Percentiles rank a stretch among this genome's conserved stretches.
phyloP scores from a whole-genome alignment of 2,888 invertebrate species.

The Frankliniella intonsa region DNA sequence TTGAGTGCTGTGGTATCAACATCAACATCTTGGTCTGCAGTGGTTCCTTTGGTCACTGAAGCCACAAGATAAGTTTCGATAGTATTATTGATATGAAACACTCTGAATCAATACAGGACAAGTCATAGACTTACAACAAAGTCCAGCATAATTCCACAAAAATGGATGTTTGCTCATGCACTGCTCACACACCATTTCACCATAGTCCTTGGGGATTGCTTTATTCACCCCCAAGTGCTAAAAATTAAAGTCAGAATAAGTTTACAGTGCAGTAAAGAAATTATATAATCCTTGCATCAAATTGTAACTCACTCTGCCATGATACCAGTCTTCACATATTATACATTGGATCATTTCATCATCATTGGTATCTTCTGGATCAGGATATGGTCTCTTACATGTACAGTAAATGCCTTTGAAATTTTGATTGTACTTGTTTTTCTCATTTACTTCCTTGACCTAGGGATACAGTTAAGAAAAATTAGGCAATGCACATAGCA shows the following conservation, averaged over 20 bases:
- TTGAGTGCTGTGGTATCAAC: constrained; percentile 1
- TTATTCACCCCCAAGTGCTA: constrained; percentile 61
- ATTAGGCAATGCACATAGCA: not conserved
- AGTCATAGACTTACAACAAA: constrained; percentile 41
- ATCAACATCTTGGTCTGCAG: constrained; percentile 44
- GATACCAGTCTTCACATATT: constrained; percentile 97
- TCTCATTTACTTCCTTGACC: constrained; percentile 47
- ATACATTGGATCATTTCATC: constrained; percentile 97
- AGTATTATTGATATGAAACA: not conserved
- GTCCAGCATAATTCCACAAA: constrained; percentile 61
- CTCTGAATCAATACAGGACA: not conserved
- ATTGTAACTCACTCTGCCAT: constrained; percentile 56
- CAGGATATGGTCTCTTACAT: constrained; percentile 91
- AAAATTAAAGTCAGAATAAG: constrained; percentile 30
- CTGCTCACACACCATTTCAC: constrained; percentile 75
- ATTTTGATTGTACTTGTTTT: constrained; percentile 87
- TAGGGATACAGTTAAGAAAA: not conserved
- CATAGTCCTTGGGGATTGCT: constrained; percentile 58
- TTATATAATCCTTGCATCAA: no score
- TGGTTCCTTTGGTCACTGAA: constrained; percentile 38
- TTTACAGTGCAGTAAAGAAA: constrained; percentile 11
- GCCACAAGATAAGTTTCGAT: not conserved
- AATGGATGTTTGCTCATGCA: constrained; percentile 76
- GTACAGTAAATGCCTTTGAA: constrained; percentile 88
- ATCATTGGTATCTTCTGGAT: constrained; percentile 72